Conservation (phyloP, 2,797 vertebrate genomes). For the Oreochromis mossambicus region DNA sequence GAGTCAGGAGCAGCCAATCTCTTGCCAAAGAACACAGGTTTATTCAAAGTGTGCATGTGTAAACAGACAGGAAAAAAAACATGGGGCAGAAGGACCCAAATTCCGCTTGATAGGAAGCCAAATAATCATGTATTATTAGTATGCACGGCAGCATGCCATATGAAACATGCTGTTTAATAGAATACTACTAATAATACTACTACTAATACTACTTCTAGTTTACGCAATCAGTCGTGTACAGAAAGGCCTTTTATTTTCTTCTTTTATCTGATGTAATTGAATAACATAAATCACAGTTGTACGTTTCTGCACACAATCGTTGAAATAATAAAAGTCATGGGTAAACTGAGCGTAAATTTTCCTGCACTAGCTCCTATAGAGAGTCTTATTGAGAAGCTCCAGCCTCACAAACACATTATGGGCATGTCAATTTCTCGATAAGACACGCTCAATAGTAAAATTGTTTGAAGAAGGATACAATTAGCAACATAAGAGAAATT, state of each 20-base stretch:
- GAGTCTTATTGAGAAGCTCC: not conserved
- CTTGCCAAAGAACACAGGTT: not conserved
- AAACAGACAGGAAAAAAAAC: not conserved
- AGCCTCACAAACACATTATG: not conserved
- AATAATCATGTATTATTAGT: conserved; percentile 23
- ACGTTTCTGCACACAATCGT: not conserved
- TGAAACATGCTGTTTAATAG: conserved; percentile 2
- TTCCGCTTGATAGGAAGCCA: not conserved
- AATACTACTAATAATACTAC: not conserved
- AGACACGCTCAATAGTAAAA: not conserved
- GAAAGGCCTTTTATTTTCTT: not conserved
- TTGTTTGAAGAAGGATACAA: not conserved
- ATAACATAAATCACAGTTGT: not conserved
- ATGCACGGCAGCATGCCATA: conserved; percentile 12
- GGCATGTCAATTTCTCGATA: not conserved
- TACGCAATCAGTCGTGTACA: not conserved
- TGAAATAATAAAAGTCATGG: not conserved
- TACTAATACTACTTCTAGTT: not conserved
- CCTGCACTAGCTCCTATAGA: not conserved
- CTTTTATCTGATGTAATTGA: not conserved
- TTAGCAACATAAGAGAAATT: not conserved
- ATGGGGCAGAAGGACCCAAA: not conserved
- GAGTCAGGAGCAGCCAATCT: not conserved
- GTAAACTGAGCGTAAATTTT: not conserved
- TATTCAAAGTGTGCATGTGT: not conserved